Evolutionary conservation across 2,797 vertebrate genomes (phyloP).

Genomic region (Mallotus villosus): DNA sequence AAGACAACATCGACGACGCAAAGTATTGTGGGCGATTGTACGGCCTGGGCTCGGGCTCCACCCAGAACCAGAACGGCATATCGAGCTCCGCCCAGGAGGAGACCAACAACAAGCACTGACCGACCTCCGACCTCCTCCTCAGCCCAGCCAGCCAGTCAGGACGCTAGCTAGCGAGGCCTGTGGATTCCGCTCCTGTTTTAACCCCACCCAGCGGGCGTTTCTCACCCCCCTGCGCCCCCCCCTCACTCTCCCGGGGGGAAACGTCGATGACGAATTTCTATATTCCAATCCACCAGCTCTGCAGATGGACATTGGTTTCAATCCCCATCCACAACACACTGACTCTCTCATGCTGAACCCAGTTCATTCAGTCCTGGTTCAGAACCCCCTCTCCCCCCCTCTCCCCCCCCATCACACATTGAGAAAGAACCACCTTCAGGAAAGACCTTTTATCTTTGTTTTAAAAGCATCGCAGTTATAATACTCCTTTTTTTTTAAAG

Average conservation of each 20-base stretch:
- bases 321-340: not conserved
- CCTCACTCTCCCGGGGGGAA: conserved; percentile 3
- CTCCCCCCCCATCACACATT: conserved; percentile 39
- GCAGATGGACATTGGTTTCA: conserved; percentile 28
- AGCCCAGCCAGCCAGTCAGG: not conserved
- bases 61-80: conserved; percentile 90
- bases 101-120: conserved; percentile 88
- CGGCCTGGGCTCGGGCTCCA: conserved; percentile 92
- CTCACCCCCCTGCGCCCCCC: not conserved
- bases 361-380: conserved; percentile 18
- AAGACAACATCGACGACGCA: conserved; percentile 98
- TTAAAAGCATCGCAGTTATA: conserved; percentile 56
- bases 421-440: conserved; percentile 49
- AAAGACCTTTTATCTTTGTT: conserved; percentile 52
- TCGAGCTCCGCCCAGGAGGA: conserved; percentile 74
- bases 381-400: not conserved
- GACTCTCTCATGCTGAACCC: conserved; percentile 4
- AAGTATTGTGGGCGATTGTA: conserved; percentile 97
- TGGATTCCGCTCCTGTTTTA: not conserved
- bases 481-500: conserved; percentile 49
- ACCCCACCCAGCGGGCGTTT: conserved; percentile 58
- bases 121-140: conserved; percentile 38
- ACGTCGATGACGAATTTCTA: conserved; percentile 14
- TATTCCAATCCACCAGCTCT: conserved; percentile 35
- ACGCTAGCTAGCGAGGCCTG: not conserved